These are phyloP conservation scores for Chloroceryle amazona DNA, from an alignment of 2,797 vertebrate genomes.

Conservation along the genomic window DNA sequence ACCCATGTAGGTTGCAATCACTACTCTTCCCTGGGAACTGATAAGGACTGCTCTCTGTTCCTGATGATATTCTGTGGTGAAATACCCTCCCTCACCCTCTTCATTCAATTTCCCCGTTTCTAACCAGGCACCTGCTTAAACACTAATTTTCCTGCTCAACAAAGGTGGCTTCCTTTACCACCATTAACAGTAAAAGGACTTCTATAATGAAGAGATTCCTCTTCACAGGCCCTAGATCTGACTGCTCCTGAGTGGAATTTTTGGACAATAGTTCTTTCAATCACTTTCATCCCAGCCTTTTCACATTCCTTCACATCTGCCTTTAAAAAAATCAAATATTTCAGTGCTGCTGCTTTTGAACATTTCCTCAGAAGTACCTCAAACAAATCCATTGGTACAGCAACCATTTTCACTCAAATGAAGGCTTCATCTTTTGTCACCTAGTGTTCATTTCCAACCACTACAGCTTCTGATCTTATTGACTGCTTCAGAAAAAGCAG, in stretches of 20 bases:
- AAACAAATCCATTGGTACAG: not conserved
- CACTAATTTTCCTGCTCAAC: not conserved
- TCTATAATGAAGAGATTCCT: not conserved
- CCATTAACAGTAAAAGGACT: not conserved
- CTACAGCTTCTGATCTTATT: constrained; percentile 46
- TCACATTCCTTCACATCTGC: not conserved
- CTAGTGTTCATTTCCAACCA: constrained; percentile 4
- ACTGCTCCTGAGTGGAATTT: not conserved
- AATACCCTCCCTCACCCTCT: not conserved
- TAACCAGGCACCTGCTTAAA: not conserved
- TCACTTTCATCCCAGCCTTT: not conserved
- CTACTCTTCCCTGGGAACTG: fast-evolving
- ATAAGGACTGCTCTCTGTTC: not conserved
- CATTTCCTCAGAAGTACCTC: not conserved
- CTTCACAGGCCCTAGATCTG: not conserved
- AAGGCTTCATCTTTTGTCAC: constrained; percentile 34
- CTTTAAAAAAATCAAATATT: constrained; percentile 7
- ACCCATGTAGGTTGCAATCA: not conserved
- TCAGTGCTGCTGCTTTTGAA: not conserved
- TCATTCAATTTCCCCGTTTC: not conserved
- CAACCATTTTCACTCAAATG: constrained; percentile 21
- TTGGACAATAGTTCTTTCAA: not conserved
- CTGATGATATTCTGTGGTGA: not conserved
- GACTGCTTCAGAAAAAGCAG: constrained; percentile 34
- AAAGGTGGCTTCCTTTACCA: not conserved